Conservation (phyloP, 1,140 invertebrate species). For the Drosophila prosaltans region DNA sequence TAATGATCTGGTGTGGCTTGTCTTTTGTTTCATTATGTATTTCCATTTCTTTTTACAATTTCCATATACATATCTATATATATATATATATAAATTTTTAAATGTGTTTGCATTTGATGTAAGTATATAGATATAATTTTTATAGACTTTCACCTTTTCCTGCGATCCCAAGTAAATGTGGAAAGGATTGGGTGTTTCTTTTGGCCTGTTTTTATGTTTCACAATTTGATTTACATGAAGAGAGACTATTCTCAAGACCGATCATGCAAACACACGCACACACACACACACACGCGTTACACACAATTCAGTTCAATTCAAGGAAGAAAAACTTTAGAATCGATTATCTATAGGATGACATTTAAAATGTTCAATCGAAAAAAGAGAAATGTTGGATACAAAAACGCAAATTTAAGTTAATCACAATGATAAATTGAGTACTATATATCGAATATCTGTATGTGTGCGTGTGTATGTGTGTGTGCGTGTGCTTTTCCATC, state of each 20-base stretch:
- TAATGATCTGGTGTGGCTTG: neutral
- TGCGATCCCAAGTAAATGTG: neutral
- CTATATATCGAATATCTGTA: neutral
- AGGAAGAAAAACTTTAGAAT: too few species aligned
- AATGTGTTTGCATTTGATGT: neutral
- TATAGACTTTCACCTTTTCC: neutral
- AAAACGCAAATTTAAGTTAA: neutral
- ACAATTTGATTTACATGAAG: too few species aligned
- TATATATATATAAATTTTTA: neutral
- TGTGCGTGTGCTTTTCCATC: neutral
- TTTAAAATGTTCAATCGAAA: slow-evolving; percentile 1
- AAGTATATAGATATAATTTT: neutral
- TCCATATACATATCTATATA: neutral
- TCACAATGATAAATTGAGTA: neutral
- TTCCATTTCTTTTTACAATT: slow-evolving; percentile 7
- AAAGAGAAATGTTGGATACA: neutral
- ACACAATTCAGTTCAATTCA: neutral
- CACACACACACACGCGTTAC: neutral
- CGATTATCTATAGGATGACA: neutral
- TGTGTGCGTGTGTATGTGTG: neutral
- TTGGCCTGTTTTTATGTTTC: neutral
- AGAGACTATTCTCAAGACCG: neutral
- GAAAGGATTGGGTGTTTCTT: neutral
- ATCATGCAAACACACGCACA: neutral
- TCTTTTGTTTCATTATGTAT: slow-evolving; percentile 9